phyloP scores from a whole-genome alignment of 1,140 invertebrate species.

The Andrena cerasifolii region DNA sequence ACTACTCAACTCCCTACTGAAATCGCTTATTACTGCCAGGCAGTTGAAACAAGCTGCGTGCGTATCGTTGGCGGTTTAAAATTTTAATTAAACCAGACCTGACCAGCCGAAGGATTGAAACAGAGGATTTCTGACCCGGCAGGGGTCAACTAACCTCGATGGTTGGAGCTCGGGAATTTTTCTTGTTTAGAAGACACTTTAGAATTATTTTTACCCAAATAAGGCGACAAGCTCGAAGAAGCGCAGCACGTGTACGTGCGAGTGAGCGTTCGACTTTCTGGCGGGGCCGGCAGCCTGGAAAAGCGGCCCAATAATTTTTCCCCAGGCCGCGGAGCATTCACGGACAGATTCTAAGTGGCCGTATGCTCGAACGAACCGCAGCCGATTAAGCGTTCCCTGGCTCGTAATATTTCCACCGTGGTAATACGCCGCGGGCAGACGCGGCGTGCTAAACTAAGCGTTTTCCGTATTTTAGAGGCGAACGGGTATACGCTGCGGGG shows the following conservation, averaged over 20 bases:
- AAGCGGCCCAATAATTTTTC: conserved; percentile 42
- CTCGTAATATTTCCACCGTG: conserved; percentile 30
- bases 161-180: too few relatives aligned
- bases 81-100: too few relatives aligned
- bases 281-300: conserved; percentile 3
- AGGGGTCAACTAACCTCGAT: too few relatives aligned
- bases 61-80: too few relatives aligned
- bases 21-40: neutral
- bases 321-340: conserved; percentile 11
- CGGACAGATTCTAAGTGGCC: conserved; percentile 28
- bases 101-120: too few relatives aligned
- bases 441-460: neutral
- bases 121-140: too few relatives aligned
- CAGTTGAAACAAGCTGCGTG: neutral
- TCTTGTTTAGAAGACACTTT: too few relatives aligned
- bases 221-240: neutral
- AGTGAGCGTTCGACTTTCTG: neutral
- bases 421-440: conserved; percentile 9
- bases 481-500: neutral
- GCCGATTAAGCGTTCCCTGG: conserved; percentile 12
- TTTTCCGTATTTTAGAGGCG: conserved; percentile 10
- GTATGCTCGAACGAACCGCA: conserved; percentile 22
- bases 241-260: neutral
- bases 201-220: too few relatives aligned
- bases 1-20: neutral